Base-by-base conservation (phyloP, 2,888 invertebrate species). In the Acrobasis repandana region DNA sequence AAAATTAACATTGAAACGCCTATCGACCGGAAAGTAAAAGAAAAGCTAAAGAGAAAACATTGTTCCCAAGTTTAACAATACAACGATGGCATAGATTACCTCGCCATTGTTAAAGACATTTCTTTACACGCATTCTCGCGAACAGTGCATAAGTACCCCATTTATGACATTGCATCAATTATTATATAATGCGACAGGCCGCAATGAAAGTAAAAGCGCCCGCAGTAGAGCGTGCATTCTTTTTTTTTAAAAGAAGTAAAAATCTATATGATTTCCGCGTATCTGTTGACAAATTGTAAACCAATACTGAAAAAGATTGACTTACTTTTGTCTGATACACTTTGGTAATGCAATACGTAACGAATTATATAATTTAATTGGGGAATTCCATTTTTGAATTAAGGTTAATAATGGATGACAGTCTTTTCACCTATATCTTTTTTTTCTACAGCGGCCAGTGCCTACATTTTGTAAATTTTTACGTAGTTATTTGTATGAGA, bases 141-240 rank as follows among this genome's bases (percentile, higher is more conserved):
- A 68, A 67, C 65, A 63, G 75, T 75, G 77, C 80, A 80, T 80
- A 80, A 79, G 69, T 66, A 62, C 71, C 66, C 71, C 77, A 79
- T 82, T 76, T 72, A 78, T 73, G 75, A 70, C 73, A 72, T 71
- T 79, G 80, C 76, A 79, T 74, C 75, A 73, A 77, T 79, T 75
- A 77, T 86, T 82, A 83, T 71, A 70, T 83, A 83, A 89, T 71
- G 73, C 71, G 77, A 82, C 80, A 76, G 80, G 80, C 79, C 78
- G 54, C 54, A 79, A 79, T 71, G 84, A 88, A 89, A 89, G 90
- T 89, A 88, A 88, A 80, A 86, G 85, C 74, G 73, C 72, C 71
- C 75, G 68, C 80, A 82, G 69, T 80, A 74, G 74, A 83, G 76
- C 87, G 85, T 82, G 74, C 66, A 63, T 71, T 72, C 20, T 46